A percentile compares a stretch with the other conserved stretches of the same genome.
These are phyloP conservation scores for Zosterops japonicus DNA, from an alignment of 2,113 vertebrate species.

Conservation along the genomic window DNA sequence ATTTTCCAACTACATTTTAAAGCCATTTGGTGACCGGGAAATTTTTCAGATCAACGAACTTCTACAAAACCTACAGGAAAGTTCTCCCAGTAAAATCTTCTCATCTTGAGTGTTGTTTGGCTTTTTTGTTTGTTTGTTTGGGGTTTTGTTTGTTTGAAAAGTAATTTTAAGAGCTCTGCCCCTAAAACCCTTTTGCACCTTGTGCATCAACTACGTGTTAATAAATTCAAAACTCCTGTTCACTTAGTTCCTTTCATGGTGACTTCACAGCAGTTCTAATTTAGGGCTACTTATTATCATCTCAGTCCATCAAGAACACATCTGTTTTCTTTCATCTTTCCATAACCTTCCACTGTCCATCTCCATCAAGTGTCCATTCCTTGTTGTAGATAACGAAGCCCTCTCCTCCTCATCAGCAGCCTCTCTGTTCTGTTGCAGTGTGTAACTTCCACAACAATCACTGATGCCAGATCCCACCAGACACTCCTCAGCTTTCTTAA, in stretches of 20 bases:
- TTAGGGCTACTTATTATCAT: background rate
- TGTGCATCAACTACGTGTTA: background rate
- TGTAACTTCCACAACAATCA: background rate
- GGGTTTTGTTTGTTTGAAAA: background rate
- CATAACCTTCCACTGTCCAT: background rate
- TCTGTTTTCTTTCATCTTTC: background rate
- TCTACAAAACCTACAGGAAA: background rate
- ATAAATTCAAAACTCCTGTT: background rate
- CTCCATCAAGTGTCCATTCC: background rate
- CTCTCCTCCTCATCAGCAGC: background rate
- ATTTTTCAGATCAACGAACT: background rate
- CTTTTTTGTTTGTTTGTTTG: background rate
- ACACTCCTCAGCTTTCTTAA: background rate
- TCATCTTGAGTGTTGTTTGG: background rate
- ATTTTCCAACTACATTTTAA: background rate
- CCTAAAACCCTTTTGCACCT: background rate
- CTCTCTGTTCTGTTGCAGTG: background rate
- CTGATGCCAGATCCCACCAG: background rate
- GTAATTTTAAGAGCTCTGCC: background rate
- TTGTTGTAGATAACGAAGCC: background rate
- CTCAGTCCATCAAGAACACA: background rate
- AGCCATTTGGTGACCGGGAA: background rate
- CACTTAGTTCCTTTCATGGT: background rate
- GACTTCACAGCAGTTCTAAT: background rate
- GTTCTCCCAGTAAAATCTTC: background rate